Evolutionary conservation across 2,797 vertebrate species (phyloP).

Genomic region (Cryptoprocta ferox): DNA sequence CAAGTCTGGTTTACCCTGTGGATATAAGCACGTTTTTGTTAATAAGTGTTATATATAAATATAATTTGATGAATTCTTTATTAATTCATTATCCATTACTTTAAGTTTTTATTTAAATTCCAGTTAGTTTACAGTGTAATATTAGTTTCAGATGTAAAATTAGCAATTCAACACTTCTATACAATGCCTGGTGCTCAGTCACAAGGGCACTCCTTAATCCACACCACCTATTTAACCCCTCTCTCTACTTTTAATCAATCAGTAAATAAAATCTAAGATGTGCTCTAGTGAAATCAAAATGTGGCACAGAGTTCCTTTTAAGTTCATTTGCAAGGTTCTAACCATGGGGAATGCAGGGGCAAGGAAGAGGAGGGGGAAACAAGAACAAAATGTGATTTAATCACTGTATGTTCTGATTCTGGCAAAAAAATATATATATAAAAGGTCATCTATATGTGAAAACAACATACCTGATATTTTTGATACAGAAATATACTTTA

Average conservation of each 20-base stretch:
- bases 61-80: neutral
- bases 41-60: neutral
- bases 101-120: neutral
- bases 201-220: neutral
- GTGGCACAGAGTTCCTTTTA: neutral
- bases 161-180: neutral
- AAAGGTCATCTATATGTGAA: neutral
- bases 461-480: neutral
- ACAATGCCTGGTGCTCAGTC: neutral
- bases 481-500: neutral
- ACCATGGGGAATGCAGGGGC: neutral
- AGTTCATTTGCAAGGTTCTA: neutral
- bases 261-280: neutral
- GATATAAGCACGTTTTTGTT: conserved; percentile 61
- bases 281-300: neutral
- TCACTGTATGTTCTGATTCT: neutral
- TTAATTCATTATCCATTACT: neutral
- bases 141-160: neutral
- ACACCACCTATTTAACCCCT: neutral
- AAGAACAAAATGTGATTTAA: neutral
- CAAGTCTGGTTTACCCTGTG: conserved; percentile 93
- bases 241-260: neutral
- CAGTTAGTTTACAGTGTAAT: neutral
- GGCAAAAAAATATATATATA: neutral
- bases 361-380: neutral